Evolutionary conservation across 2,888 invertebrate species (phyloP), one percentile per base, ranked within the genome.

Genomic region (Spilarctia lutea): DNA sequence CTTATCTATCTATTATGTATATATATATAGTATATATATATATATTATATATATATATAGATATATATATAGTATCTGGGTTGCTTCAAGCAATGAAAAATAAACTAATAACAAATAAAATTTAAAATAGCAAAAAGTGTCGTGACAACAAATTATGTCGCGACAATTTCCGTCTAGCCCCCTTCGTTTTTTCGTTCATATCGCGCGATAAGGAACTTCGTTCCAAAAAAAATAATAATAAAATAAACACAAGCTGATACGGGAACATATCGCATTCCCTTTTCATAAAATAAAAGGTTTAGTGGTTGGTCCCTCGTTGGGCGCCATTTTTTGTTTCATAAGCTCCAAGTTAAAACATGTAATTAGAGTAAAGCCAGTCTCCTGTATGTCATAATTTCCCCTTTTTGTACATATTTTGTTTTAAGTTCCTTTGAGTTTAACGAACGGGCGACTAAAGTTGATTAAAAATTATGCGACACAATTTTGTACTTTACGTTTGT

Each of bases 271-370:
- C 30, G 27, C 8, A 48, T 68, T 63, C 10, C 42, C 7, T 60
- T 60, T 70, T 39, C 56, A 70, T 70, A 39, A 56, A 69, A 69
- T 69, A 35, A 52, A 18, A 69, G 56, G 30, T n/a, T 70, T 60
- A 70, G 16, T 20, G n/a, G n/a, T 1, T 20, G n/a, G 65, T 52
- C 65, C 67, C 68, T 45, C 24, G 66, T 72, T 16, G 81, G 72
- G 83, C 78, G 81, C 78, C 78, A 82, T 66, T 74, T 74, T 70
- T 72, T 74, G 39, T 69, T 69, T 45, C 42, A 4, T 16, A 65
- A 72, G 60, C 63, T 77, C 71, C n/a, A 33, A 45, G 63, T 39
- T 63, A 67, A 60, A 80, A 45, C 48, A n/a, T 71, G 33, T 78
- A 73, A 81, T 81, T 81, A 74, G 69, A 71, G 71, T 71, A 20